Base-by-base conservation (phyloP, 2,888 invertebrate genomes). In the Rotaria macrura region DNA sequence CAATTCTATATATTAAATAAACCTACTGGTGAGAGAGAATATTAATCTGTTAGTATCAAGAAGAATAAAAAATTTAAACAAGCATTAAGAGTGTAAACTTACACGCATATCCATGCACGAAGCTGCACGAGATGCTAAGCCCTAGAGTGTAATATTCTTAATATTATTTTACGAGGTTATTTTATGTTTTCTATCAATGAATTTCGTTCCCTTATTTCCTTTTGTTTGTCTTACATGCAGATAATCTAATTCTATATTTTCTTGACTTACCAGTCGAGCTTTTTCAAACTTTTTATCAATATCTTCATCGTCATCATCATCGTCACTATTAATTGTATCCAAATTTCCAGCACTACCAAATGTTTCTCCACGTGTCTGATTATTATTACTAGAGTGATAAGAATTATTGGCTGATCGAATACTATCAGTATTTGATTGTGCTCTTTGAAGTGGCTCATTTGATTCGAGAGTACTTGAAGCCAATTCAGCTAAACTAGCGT, bases 81-180 rank as follows among this genome's bases (percentile, higher is more conserved):
- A 65, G 65, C 34, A 65, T 65, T 34, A n/a, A n/a, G 5, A 12
- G 7, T 65, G 17, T 20, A 65, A 65, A 79, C 79, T 79, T 79
- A 79, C 79, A 79, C 79, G 79, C n/a, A 79, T 43, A n/a, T 79
- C 79, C 79, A 79, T 43, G 12, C 40, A n/a, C 12, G 79, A 79
- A 12, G 43, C 0, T 25, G 79, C n/a, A 43, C 43, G 40, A 10
- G 23, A n/a, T 43, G 2, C 25, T 43, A 79, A 43, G 17, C 25
- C 43, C 79, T 79, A 79, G 25, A 25, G 43, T 40, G 25, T 5
- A 79, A 79, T 12, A 79, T 10, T 9, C 43, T 43, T 34, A 43
- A 34, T 29, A 4, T 47, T 9, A 47, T 2, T 38, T 65, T 65
- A 65, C 9, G 20, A 29, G 20, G 34, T 7, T 17, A n/a, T 20